Evolutionary conservation across 1,140 invertebrate genomes (phyloP), one percentile per base, ranked within the genome.

Genomic region (Portunus trituberculatus): DNA sequence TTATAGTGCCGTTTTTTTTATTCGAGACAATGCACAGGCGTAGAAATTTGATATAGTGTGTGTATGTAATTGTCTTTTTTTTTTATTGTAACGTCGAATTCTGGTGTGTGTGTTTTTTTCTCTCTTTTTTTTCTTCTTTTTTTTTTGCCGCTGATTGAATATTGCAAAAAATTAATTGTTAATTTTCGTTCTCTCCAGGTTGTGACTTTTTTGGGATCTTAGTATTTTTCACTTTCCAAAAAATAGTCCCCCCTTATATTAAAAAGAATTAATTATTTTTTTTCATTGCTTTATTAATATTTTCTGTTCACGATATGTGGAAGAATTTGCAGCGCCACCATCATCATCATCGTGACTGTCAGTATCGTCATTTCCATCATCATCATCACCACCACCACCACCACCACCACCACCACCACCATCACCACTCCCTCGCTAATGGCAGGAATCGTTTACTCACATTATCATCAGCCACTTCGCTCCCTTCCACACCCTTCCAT

Each of bases 111-210:
- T 76, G n/a, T 8, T 12, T 76, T 7, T 76, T 12, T 59, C 0
- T 10, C 12, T 2, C 12, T 76, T n/a, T 25, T 76, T n/a, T n/a
- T n/a, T n/a, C 1, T 20, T 76, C n/a, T 25, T 76, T 76, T 76
- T n/a, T 76, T 25, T n/a, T n/a, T 7, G 0, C 20, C 67, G 12
- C 67, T 76, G 67, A 76, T 76, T 76, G 67, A 76, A 76, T 76
- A 76, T 76, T 76, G 67, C 7, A 76, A 76, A 20, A 76, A 76
- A 76, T 76, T 76, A 76, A 76, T 76, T 76, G 25, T 76, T 76
- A 76, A 76, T 76, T 76, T 76, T 76, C 25, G n/a, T 76, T 76
- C 67, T 76, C 67, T 76, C 67, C 67, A n/a, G 67, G 67, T 76
- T 20, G 67, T 76, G 25, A n/a, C 20, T 25, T 25, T 25, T n/a